phyloP scores from a whole-genome alignment of 30 jellyfish, hydroid and myxozoan genomes.

The Catostylus mosaicus region DNA sequence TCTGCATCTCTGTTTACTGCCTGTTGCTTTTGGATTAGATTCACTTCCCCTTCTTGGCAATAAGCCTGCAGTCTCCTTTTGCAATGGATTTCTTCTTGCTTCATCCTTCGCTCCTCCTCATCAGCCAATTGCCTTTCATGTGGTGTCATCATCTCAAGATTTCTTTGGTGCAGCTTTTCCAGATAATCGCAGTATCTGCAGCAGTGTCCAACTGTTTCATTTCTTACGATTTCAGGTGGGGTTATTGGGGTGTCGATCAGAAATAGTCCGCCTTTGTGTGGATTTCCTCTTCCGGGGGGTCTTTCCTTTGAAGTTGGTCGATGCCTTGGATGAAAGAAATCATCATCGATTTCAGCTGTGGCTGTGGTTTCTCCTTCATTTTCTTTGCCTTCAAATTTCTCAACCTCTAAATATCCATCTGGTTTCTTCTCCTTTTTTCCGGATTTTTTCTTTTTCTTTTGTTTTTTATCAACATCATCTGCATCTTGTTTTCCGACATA shows the following conservation, averaged over 20 bases:
- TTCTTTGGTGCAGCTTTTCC: conserved; percentile 7
- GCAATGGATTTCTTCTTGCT: conserved; percentile 1
- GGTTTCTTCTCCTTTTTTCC: background rate
- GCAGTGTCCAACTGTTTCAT: conserved; percentile 27
- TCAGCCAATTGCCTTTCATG: conserved; percentile 9
- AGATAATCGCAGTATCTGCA: conserved; percentile 25
- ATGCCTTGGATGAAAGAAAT: conserved; percentile 29
- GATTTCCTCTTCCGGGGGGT: conserved; percentile 55
- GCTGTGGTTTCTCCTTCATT: background rate
- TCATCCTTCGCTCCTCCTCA: conserved; percentile 10
- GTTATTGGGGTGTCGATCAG: conserved; percentile 15
- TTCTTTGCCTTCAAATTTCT: background rate
- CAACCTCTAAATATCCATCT: background rate
- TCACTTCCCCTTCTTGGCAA: background rate
- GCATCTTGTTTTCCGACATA: background rate
- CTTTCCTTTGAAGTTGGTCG: conserved; percentile 55
- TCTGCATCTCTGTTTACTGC: background rate
- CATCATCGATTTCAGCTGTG: background rate
- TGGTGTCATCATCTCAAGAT: conserved; percentile 13
- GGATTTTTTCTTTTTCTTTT: background rate
- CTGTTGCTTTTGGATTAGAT: background rate
- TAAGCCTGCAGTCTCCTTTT: background rate
- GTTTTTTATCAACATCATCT: background rate
- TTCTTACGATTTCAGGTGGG: conserved; percentile 29
- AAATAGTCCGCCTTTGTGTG: conserved; percentile 12